A percentile compares a stretch with the other conserved stretches of the same genome.
Conservation (phyloP, 2,113 vertebrate genomes). For the Noctilio leporinus region DNA sequence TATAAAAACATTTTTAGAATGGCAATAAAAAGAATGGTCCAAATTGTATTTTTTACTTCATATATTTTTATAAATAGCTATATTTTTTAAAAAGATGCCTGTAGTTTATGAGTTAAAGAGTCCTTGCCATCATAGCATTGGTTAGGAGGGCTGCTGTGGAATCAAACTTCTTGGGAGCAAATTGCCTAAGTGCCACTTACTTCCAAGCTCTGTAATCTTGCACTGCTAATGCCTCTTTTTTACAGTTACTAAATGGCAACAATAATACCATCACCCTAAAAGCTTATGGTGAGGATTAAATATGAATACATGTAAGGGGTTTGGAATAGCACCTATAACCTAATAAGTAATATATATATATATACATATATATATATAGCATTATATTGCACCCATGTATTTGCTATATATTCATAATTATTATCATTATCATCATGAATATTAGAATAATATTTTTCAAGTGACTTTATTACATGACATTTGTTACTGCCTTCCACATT, state of each 20-base stretch:
- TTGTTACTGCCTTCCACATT: not conserved
- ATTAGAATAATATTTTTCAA: not conserved
- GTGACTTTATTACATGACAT: not conserved
- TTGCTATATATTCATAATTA: not conserved
- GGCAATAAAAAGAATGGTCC: not conserved
- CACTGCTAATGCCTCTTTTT: not conserved
- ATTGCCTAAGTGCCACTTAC: not conserved
- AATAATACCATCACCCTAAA: not conserved
- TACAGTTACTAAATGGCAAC: not conserved
- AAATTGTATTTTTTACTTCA: not conserved
- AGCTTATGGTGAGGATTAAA: not conserved
- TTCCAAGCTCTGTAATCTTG: not conserved
- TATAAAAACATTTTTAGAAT: not conserved
- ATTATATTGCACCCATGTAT: not conserved
- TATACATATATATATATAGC: not conserved
- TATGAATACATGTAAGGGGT: not conserved
- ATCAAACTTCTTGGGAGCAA: not conserved
- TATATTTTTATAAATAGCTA: not conserved
- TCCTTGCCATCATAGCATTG: not conserved
- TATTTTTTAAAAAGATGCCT: not conserved
- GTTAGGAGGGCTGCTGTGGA: not conserved
- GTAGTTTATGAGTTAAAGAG: not conserved
- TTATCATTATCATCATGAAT: not conserved
- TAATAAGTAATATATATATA: not conserved
- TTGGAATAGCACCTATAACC: not conserved